Conservation (phyloP, 2,888 invertebrate species). For the Ecliptopera silaceata region DNA sequence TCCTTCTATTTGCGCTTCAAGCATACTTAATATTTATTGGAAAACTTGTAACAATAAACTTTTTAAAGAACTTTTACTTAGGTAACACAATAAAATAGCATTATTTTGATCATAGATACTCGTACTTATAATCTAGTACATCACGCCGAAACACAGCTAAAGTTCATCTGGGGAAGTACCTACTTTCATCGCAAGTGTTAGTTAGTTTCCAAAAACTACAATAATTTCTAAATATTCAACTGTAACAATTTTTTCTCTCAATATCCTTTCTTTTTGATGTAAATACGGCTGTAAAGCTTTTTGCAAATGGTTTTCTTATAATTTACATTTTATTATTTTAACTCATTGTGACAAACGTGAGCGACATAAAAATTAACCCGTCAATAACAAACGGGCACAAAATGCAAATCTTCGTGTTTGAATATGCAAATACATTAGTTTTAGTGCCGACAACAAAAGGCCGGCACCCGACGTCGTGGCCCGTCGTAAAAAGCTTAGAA, state of each 20-base stretch:
- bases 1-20: slow-evolving; percentile 55
- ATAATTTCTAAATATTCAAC: neutral
- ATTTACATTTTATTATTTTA: slow-evolving; percentile 71
- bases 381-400: slow-evolving; percentile 59
- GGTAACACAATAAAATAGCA: too few relatives aligned
- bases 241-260: slow-evolving; percentile 1
- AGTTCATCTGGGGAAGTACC: too few relatives aligned
- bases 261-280: slow-evolving; percentile 23
- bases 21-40: slow-evolving; percentile 32
- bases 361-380: slow-evolving; percentile 58
- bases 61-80: too few relatives aligned
- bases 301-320: slow-evolving; percentile 49
- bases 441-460: slow-evolving; percentile 56
- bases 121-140: too few relatives aligned
- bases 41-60: neutral
- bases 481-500: slow-evolving; percentile 71
- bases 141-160: too few relatives aligned
- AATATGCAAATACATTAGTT: slow-evolving; percentile 75
- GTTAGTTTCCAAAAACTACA: neutral
- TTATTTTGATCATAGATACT: too few relatives aligned
- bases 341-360: slow-evolving; percentile 59
- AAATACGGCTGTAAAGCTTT: slow-evolving; percentile 24
- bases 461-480: slow-evolving; percentile 54
- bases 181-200: too few relatives aligned
- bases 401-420: slow-evolving; percentile 70